A percentile compares a stretch with the other conserved stretches of the same genome.
These are phyloP conservation scores for Tetranychus cinnabarinus DNA, from an alignment of 1,140 invertebrate genomes.

Conservation along the genomic window DNA sequence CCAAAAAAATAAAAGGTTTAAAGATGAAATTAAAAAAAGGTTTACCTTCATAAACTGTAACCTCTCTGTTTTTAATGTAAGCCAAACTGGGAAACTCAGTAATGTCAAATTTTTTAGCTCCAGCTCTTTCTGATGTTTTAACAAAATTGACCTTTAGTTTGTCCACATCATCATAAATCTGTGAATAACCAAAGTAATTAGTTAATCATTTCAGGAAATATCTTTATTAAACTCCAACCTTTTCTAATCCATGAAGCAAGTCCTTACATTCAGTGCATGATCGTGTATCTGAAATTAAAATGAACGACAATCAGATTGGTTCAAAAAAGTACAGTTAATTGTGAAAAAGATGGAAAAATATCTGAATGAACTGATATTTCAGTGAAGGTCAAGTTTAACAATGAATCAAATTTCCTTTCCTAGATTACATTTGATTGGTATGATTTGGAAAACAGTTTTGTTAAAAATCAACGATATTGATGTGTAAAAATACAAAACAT, in stretches of 20 bases:
- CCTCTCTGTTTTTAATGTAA: conserved; percentile 64
- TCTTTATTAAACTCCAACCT: conserved; percentile 17
- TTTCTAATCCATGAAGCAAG: conserved; percentile 70
- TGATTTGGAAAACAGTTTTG: too few species aligned
- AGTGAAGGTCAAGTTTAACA: too few species aligned
- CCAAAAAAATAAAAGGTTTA: conserved; percentile 26
- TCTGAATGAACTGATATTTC: background rate
- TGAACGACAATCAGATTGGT: conserved; percentile 17
- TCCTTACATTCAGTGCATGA: conserved; percentile 59
- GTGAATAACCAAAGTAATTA: conserved; percentile 1
- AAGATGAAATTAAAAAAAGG: conserved; percentile 36
- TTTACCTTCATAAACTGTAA: conserved; percentile 29
- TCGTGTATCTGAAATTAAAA: conserved; percentile 22
- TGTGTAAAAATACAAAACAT: too few species aligned
- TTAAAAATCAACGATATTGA: too few species aligned
- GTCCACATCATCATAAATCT: conserved; percentile 75
- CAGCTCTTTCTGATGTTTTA: conserved; percentile 81
- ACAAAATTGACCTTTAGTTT: conserved; percentile 79
- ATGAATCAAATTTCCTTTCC: too few species aligned
- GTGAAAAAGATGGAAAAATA: background rate
- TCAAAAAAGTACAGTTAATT: background rate
- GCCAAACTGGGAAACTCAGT: conserved; percentile 77
- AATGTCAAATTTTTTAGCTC: conserved; percentile 81
- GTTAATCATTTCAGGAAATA: too few species aligned
- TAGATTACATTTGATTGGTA: too few species aligned